phyloP scores from a whole-genome alignment of 2,113 vertebrate genomes.

The Channa maculata region DNA sequence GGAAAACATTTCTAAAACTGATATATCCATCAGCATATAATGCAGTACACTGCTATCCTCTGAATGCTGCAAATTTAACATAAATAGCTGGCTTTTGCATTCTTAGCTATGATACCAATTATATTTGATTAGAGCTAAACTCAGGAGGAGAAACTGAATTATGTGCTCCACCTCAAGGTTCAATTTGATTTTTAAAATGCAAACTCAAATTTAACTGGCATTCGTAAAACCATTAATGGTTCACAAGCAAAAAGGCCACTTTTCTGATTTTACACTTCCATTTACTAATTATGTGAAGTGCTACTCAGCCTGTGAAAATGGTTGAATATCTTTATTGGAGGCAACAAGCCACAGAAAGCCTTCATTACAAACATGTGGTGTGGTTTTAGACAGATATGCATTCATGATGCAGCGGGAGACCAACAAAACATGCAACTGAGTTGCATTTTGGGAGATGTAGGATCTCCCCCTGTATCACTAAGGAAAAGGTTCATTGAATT shows the following conservation, averaged over 20 bases:
- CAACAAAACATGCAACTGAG: background rate
- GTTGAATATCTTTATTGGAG: background rate
- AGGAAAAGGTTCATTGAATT: no score
- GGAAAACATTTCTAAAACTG: no score
- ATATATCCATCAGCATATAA: background rate
- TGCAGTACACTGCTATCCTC: no score
- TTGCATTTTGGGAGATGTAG: no score
- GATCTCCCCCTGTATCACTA: no score
- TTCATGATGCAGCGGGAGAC: background rate
- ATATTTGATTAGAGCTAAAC: constrained; percentile 15
- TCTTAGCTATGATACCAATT: constrained; percentile 11
- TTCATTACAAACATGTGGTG: background rate
- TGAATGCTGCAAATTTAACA: constrained; percentile 8
- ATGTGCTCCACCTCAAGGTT: background rate
- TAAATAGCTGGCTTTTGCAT: constrained; percentile 16
- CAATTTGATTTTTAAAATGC: background rate
- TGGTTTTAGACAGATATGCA: background rate
- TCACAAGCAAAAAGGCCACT: background rate
- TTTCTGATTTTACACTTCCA: background rate
- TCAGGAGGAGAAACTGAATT: background rate
- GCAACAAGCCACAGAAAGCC: background rate
- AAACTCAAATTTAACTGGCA: background rate
- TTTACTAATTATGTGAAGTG: background rate
- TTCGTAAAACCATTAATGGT: background rate
- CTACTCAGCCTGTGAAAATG: background rate